phyloP scores from a whole-genome alignment of 1,140 invertebrate species.

The Dufourea novaeangliae region DNA sequence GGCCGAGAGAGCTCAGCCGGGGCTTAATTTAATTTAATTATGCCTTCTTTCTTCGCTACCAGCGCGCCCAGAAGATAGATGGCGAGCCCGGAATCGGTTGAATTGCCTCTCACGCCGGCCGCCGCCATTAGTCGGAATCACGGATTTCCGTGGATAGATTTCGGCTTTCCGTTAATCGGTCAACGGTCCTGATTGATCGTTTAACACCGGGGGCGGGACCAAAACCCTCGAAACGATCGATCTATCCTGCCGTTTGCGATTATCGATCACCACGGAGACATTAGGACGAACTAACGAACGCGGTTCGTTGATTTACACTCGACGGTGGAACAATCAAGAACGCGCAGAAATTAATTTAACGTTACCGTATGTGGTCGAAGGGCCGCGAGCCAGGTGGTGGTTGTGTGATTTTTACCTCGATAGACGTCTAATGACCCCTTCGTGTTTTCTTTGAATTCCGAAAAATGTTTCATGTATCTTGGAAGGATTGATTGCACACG shows the following conservation, averaged over 20 bases:
- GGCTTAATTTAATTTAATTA: slow-evolving; percentile 77
- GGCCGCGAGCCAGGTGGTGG: too few relatives aligned
- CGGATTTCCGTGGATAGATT: slow-evolving; percentile 49
- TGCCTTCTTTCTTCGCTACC: slow-evolving; percentile 71
- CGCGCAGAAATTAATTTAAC: too few relatives aligned
- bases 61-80: slow-evolving; percentile 70
- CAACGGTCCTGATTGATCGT: slow-evolving; percentile 18
- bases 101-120: slow-evolving; percentile 42
- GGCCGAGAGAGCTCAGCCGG: slow-evolving; percentile 50
- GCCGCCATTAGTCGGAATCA: slow-evolving; percentile 41
- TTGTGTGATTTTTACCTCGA: too few relatives aligned
- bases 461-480: slow-evolving; percentile 11
- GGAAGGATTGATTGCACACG: background rate
- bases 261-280: too few relatives aligned
- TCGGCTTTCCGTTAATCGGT: slow-evolving; percentile 46
- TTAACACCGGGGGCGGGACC: background rate
- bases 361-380: too few relatives aligned
- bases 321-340: too few relatives aligned
- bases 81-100: slow-evolving; percentile 57
- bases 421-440: too few relatives aligned
- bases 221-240: too few relatives aligned
- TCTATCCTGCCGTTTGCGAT: too few relatives aligned
- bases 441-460: too few relatives aligned
- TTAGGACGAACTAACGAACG: too few relatives aligned
- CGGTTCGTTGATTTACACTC: too few relatives aligned